Evolutionary conservation across 2,888 invertebrate genomes (phyloP).

Genomic region (Xylota sylvarum): DNA sequence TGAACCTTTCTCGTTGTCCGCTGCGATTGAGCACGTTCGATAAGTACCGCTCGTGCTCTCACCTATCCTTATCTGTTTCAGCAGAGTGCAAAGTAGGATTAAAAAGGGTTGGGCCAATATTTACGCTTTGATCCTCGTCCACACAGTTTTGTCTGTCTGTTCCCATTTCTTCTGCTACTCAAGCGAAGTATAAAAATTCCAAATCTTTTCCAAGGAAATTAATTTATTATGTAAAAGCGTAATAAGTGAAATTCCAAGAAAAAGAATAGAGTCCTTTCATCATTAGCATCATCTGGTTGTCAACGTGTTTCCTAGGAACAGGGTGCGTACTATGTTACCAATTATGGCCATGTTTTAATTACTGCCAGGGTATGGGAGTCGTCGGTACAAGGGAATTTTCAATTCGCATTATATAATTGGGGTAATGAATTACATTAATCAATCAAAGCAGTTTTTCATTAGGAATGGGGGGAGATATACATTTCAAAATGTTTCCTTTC

Average conservation of each 20-base stretch:
- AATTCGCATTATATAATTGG: constrained; percentile 4
- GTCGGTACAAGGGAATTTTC: neutral
- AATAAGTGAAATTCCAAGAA: constrained; percentile 2
- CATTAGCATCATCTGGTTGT: neutral
- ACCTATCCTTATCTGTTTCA: constrained; percentile 39
- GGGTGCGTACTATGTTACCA: neutral
- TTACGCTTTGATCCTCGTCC: constrained; percentile 31
- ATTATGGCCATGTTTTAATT: neutral
- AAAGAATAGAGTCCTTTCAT: constrained; percentile 2
- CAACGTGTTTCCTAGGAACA: neutral
- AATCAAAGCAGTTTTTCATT: neutral
- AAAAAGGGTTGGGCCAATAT: constrained; percentile 44
- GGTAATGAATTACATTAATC: neutral
- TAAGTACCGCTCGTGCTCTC: constrained; percentile 27
- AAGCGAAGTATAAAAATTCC: neutral
- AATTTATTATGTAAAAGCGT: constrained; percentile 10
- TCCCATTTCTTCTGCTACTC: neutral
- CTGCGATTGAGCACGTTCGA: constrained; percentile 56
- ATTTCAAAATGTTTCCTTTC: neutral
- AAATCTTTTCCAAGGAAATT: constrained; percentile 35
- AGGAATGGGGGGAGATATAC: neutral
- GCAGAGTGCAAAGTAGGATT: constrained; percentile 36
- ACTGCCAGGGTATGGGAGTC: neutral
- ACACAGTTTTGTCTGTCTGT: neutral
- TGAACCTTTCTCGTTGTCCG: constrained; percentile 45